Evolutionary conservation across 2,797 vertebrate species (phyloP), one percentile per base, ranked within the genome.

Genomic region (Mormyrops boulengeri): DNA sequence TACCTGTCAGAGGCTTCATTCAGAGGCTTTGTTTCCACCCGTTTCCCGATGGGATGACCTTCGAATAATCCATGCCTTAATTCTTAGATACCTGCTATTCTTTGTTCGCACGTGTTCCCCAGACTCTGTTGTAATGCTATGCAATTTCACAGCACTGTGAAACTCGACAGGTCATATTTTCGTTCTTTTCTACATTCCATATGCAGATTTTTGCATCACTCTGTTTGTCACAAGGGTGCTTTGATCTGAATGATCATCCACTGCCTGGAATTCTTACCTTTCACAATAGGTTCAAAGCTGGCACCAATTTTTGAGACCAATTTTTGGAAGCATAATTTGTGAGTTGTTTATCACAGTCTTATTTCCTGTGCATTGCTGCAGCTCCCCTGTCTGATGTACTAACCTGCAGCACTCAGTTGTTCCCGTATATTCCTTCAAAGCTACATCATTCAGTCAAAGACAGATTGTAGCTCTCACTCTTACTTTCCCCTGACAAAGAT

Each of bases 1-100:
- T 84, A 22, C 80, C 19, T 84, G 80, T 84, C 80, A 84, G 80
- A 84, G 38, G 80, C 80, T 84, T 84, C 73, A 5, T 38, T 84
- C 80, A 49, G 41, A 84, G 38, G 80, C 80, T 84, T 84, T 47
- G 38, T 82, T 47, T 82, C 77, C 41, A 17, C 41, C 2, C 19
- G 7, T 84, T 84, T 84, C 80, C 19, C 11, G 8, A 49, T 84
- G 41, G n/a, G 17, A 49, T 8, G 38, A 44, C 80, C 66, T 73
- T 73, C 4, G 66, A 73, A 73, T 73, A 30, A 73, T 12, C 9
- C 77, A 14, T 2, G 38, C 17, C 77, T 82, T 47, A 41, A 41
- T 82, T 82, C 38, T 47, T 17, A 82, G 77, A 47, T 47, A 47
- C 34, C 77, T 47, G 14, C 41, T 47, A 44, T 82, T 47, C 77